Conservation (phyloP, 2,113 vertebrate genomes). For the Chaetorhynchus papuensis region DNA sequence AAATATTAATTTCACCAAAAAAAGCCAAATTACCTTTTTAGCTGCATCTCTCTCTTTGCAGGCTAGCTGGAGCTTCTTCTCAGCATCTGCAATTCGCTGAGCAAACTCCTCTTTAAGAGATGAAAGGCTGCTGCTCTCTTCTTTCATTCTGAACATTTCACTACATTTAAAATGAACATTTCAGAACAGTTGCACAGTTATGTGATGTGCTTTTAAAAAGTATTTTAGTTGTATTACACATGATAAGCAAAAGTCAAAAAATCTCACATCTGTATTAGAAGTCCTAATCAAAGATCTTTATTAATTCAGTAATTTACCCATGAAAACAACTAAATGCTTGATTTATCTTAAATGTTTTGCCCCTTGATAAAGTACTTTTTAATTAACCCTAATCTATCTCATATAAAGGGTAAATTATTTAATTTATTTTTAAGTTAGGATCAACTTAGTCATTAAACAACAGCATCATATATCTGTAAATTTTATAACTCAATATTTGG, state of each 20-base stretch:
- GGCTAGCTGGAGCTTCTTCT: conserved; percentile 92
- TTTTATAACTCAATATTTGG: neutral
- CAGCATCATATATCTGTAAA: neutral
- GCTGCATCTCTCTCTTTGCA: conserved; percentile 95
- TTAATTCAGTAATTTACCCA: neutral
- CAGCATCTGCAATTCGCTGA: conserved; percentile 92
- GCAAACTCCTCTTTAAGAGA: conserved; percentile 95
- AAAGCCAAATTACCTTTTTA: conserved; percentile 84
- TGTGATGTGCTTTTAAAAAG: neutral
- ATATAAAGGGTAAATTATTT: neutral
- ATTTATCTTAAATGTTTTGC: neutral
- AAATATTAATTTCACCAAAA: neutral
- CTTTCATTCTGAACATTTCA: conserved; percentile 89
- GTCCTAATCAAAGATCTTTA: neutral
- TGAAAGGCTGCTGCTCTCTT: conserved; percentile 89
- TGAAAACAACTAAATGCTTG: neutral
- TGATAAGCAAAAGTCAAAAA: neutral
- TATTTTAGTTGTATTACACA: neutral
- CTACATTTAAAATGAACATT: conserved; percentile 71
- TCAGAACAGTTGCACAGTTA: neutral
- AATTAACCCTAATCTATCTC: neutral
- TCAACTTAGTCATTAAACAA: neutral
- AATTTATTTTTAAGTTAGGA: neutral
- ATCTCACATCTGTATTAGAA: accelerated
- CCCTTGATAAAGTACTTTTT: neutral